Percentiles rank a stretch among this genome's conserved stretches.
Conservation (phyloP, 2,888 invertebrate species). For the Piscicola geometra region DNA sequence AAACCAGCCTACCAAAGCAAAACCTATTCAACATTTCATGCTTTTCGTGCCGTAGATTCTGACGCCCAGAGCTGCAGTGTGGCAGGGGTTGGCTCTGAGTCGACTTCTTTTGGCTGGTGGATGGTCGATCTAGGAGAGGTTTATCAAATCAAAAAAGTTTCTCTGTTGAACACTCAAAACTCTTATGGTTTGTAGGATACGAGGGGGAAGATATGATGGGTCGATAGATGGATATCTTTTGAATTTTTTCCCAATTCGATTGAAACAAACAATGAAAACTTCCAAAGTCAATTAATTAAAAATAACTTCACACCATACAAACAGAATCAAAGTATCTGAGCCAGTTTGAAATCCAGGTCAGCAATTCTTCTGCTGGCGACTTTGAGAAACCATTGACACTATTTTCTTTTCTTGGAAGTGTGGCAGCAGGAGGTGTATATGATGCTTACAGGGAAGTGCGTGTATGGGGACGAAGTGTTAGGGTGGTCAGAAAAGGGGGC, state of each 20-base stretch:
- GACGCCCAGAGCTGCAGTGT: constrained; percentile 19
- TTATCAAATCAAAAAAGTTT: not conserved
- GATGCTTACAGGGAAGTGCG: not conserved
- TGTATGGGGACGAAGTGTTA: not conserved
- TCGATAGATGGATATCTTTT: not conserved
- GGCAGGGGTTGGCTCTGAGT: constrained; percentile 25
- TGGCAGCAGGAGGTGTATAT: not conserved
- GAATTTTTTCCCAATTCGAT: not conserved
- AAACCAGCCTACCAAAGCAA: constrained; percentile 20
- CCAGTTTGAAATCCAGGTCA: constrained; percentile 12
- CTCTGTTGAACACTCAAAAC: not conserved
- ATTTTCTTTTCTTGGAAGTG: too few relatives aligned
- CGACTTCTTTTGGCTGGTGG: constrained; percentile 23
- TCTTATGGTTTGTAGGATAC: constrained; percentile 13
- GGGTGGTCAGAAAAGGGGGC: constrained; percentile 10
- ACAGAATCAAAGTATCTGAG: constrained; percentile 27
- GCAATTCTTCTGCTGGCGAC: too few relatives aligned
- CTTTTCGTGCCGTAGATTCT: constrained; percentile 4
- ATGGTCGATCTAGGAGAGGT: constrained; percentile 8
- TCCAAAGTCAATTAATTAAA: too few relatives aligned
- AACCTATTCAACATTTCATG: constrained; percentile 12
- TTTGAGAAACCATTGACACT: not conserved
- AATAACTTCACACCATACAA: too few relatives aligned
- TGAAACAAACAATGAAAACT: too few relatives aligned
- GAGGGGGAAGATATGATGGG: not conserved